Conservation (phyloP, 2,888 invertebrate genomes). For the Polyommatus iphigenia region DNA sequence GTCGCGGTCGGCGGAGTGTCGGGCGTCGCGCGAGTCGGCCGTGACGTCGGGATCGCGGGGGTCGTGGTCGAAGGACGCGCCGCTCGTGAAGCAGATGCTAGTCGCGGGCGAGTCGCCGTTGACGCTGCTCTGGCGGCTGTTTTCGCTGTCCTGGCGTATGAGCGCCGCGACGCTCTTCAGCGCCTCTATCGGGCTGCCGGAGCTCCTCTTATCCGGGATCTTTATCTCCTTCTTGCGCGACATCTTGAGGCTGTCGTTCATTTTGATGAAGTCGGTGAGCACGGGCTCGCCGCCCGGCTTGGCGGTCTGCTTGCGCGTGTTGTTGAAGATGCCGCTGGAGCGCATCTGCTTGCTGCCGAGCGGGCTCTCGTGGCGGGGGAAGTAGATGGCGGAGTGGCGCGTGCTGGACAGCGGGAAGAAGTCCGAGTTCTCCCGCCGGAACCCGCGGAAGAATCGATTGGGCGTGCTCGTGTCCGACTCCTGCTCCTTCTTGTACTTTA, state of each 20-base stretch:
- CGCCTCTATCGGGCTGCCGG: conserved; percentile 69
- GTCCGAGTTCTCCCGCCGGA: conserved; percentile 91
- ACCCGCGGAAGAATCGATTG: conserved; percentile 87
- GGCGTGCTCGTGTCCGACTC: conserved; percentile 86
- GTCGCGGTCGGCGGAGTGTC: conserved; percentile 48
- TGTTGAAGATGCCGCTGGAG: conserved; percentile 85
- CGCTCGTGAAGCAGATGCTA: conserved; percentile 63
- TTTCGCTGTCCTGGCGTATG: conserved; percentile 67
- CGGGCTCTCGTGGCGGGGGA: conserved; percentile 78
- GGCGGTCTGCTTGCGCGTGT: conserved; percentile 81
- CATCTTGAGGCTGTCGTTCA: conserved; percentile 76
- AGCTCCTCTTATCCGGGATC: conserved; percentile 53
- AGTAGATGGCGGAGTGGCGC: conserved; percentile 86
- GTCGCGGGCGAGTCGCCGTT: conserved; percentile 72
- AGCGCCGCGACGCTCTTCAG: conserved; percentile 68
- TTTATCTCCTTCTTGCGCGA: conserved; percentile 64
- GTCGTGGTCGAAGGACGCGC: conserved; percentile 63
- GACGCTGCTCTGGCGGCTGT: conserved; percentile 66
- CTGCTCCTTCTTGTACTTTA: conserved; percentile 84
- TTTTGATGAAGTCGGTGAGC: conserved; percentile 84
- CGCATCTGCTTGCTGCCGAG: conserved; percentile 76
- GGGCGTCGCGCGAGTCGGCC: conserved; percentile 60
- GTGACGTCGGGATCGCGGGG: conserved; percentile 68
- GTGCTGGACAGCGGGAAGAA: conserved; percentile 87
- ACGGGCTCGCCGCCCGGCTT: conserved; percentile 83